Evolutionary conservation across 2,113 vertebrate species (phyloP), one percentile per base, ranked within the genome.

Genomic region (Periophthalmodon schlosseri): DNA sequence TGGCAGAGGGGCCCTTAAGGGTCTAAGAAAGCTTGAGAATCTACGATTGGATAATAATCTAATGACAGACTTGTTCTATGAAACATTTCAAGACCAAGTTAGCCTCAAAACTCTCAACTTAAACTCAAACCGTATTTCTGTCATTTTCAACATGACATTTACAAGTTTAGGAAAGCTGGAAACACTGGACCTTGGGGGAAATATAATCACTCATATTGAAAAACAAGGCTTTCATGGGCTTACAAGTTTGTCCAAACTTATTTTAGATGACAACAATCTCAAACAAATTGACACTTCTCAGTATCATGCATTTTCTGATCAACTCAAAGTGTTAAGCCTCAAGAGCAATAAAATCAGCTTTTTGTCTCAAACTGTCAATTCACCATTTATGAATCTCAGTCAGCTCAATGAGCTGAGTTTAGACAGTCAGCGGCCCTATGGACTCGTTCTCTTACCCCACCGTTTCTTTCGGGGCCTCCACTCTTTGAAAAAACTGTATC

Each of bases 31-130:
- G 2, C 91, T 96, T 12, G 65, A 24, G 15, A 87, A 80, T 2
- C 91, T 97, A n/a, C 93, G 93, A 4, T 75, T 97, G 21, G 95
- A 95, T 84, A 95, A 95, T 77, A 97, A 96, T 77, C 93, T 95
- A 39, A 86, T 97, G 52, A 95, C 94, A 0, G 92, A 95, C 79
- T 81, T 95, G 70, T 93, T 88, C 36, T 0, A 9, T 0, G 63
- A 72, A 11, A 92, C 83, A 68, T 97, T 97, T 86, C 10, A 74
- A 3, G 87, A 93, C 21, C 87, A 95, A 61, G 0, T 14, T 15
- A 93, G 69, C 0, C 89, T 97, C 58, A 20, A 80, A 76, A 88
- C 14, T 7, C 94, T 97, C 49, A 95, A 94, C 64, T 83, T 97
- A 20, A 91, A 94, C 54, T 93, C 95, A 76, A 97, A 97, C 74